Evolutionary conservation across 2,113 vertebrate species (phyloP).

Genomic region (Tyto alba): DNA sequence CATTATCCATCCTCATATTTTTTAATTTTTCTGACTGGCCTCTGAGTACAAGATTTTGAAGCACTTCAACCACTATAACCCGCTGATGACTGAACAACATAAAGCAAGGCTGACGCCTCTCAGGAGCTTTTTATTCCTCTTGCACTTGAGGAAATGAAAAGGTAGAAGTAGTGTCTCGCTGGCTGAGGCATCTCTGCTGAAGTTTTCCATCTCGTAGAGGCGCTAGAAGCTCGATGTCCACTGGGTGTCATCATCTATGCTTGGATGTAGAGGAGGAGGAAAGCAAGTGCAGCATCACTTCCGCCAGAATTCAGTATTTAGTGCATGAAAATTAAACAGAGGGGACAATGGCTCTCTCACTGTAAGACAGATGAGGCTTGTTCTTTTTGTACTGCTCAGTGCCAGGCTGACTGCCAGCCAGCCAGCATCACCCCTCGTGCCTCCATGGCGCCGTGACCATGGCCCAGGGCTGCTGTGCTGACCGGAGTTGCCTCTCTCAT

Average conservation of each 20-base stretch:
- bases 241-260: slow-evolving; percentile 50
- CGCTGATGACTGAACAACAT: not conserved
- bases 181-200: not conserved
- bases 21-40: not conserved
- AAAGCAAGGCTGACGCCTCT: not conserved
- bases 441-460: accelerated
- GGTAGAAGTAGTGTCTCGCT: not conserved
- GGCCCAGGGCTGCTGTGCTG: accelerated
- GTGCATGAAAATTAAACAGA: not conserved
- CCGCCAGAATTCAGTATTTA: not conserved
- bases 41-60: not conserved
- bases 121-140: not conserved
- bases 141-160: not conserved
- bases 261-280: not conserved
- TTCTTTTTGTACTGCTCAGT: not conserved
- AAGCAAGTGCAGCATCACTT: not conserved
- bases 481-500: accelerated
- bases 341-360: not conserved
- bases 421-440: not conserved
- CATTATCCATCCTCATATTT: not conserved
- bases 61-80: not conserved
- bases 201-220: not conserved
- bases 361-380: not conserved
- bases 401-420: accelerated
- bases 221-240: not conserved